Evolutionary conservation across 2,113 vertebrate genomes (phyloP), one percentile per base, ranked within the genome.

Genomic region (Callorhinus ursinus): DNA sequence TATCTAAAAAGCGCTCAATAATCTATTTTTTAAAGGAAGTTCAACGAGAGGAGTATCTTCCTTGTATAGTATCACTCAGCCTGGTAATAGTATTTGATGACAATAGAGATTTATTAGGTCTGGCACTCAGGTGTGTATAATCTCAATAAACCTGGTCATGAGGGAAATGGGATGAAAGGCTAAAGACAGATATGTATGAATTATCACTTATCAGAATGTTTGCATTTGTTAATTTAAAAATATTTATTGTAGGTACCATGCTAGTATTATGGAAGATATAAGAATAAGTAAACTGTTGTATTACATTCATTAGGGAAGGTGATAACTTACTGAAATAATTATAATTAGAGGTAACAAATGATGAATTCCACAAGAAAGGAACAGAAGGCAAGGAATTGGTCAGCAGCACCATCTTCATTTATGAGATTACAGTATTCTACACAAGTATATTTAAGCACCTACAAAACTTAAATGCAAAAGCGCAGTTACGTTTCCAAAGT

Each of bases 261-360:
- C 33, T 57, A 89, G 93, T 82, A 86, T 14, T 91, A 83, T 72
- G 24, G 3, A 81, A 71, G 83, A 80, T 46, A 57, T 2, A 85
- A 93, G 42, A 69, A 84, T 71, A 72, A 80, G 92, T 59, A 94
- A 83, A 72, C 15, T 84, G 49, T 55, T 87, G 19, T 31, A 92
- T 90, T 93, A 57, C 36, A 86, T 94, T 95, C 59, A 74, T 85
- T 80, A 90, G 65, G 67, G n/a, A 88, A 67, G n/a, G 59, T 74
- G n/a, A 90, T 63, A 94, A 94, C 28, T 51, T 95, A 79, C n/a
- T 80, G 31, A 97, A 95, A 96, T 92, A 93, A 95, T 88, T 81
- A 65, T 72, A 74, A 79, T 57, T 77, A 31, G 10, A 94, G 46
- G 18, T 92, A 97, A 88, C 46, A 36, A 93, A 81, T 86, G 65